Evolutionary conservation across 64 coral and sea anemone genomes (phyloP).

Genomic region (Stichodactyla mertensii): DNA sequence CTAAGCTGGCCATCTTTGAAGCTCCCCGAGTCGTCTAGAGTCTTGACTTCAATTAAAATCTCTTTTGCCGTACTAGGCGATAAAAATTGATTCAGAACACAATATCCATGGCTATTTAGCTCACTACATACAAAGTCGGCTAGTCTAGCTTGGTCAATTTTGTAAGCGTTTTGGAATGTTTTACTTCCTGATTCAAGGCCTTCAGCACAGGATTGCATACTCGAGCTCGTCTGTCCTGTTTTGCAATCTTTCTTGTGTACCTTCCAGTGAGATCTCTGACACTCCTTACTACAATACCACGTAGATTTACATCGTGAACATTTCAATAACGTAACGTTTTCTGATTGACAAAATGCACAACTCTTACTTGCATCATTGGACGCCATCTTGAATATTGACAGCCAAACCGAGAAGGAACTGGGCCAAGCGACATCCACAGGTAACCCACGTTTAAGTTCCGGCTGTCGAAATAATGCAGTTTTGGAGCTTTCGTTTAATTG

Average conservation of each 20-base stretch:
- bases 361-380: neutral
- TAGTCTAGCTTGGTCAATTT: constrained; percentile 16
- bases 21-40: constrained; percentile 45
- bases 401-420: neutral
- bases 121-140: constrained; percentile 47
- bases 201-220: neutral
- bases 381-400: constrained; percentile 24
- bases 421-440: neutral
- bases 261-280: constrained; percentile 83
- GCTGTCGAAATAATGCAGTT: neutral
- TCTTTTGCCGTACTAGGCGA: constrained; percentile 16
- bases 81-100: constrained; percentile 64
- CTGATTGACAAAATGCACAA: constrained; percentile 55
- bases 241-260: constrained; percentile 54
- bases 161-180: neutral
- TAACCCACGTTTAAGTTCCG: neutral
- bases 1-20: constrained; percentile 73
- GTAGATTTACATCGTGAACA: constrained; percentile 69
- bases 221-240: neutral
- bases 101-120: constrained; percentile 41
- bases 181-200: neutral
- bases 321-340: constrained; percentile 36
- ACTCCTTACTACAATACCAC: constrained; percentile 67
- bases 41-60: constrained; percentile 53
- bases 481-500: too few relatives aligned